A percentile compares a stretch with the other conserved stretches of the same genome.
phyloP scores from a whole-genome alignment of 2,113 vertebrate genomes.

The Carassius auratus region DNA sequence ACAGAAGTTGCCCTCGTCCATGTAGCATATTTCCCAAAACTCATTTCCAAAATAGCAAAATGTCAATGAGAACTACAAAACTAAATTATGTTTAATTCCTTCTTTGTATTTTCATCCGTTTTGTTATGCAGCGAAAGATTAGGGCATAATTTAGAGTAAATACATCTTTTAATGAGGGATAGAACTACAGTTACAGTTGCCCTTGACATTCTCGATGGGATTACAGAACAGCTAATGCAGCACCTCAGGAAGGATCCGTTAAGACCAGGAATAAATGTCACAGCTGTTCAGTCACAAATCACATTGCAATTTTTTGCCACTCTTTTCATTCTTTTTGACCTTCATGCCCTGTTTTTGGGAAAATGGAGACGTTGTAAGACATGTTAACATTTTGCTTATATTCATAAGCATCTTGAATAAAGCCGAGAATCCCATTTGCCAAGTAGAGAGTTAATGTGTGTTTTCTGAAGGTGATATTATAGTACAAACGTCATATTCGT shows the following conservation, averaged over 20 bases:
- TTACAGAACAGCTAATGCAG: constrained; percentile 59
- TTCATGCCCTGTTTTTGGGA: constrained; percentile 63
- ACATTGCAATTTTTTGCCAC: constrained; percentile 45
- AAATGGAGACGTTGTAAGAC: constrained; percentile 55
- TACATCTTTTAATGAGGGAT: constrained; percentile 71
- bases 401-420: constrained; percentile 60
- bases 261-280: constrained; percentile 76
- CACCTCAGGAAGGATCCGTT: constrained; percentile 68
- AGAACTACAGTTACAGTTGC: constrained; percentile 65
- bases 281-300: constrained; percentile 69
- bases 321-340: constrained; percentile 62
- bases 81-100: constrained; percentile 63
- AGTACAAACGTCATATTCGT: not conserved
- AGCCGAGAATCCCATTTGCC: constrained; percentile 27
- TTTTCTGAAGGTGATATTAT: constrained; percentile 13
- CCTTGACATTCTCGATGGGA: constrained; percentile 77
- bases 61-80: constrained; percentile 7
- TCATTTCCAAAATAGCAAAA: not conserved
- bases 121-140: constrained; percentile 62
- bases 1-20: not conserved
- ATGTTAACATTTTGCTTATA: constrained; percentile 65
- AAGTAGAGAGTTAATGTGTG: constrained; percentile 57
- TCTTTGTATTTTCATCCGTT: constrained; percentile 63
- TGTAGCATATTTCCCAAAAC: not conserved
- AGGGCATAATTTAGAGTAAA: constrained; percentile 71